These are phyloP conservation scores for Acanthosoma haemorrhoidale DNA, from an alignment of 2,888 invertebrate species.

Conservation along the genomic window DNA sequence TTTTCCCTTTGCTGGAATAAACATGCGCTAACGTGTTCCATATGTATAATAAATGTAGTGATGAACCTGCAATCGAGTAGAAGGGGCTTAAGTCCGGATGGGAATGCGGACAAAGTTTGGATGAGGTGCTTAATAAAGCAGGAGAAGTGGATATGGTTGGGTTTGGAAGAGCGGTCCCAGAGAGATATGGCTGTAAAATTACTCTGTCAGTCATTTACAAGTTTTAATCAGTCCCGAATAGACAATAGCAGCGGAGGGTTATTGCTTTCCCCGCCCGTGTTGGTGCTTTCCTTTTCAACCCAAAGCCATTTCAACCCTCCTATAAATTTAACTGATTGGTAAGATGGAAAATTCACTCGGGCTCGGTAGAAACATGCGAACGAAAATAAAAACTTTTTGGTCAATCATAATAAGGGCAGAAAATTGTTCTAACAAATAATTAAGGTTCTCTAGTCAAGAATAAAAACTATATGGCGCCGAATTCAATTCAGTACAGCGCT, in stretches of 20 bases:
- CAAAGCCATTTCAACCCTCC: background rate
- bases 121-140: slow-evolving; percentile 4
- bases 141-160: background rate
- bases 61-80: background rate
- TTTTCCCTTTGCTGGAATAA: no score
- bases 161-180: background rate
- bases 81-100: background rate
- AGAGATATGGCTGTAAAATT: background rate
- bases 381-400: no score
- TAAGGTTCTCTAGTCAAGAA: no score
- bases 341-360: no score
- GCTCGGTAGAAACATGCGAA: no score
- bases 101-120: slow-evolving; percentile 7
- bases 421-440: no score
- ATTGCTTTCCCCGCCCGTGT: background rate
- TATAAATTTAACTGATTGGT: background rate
- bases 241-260: slow-evolving; percentile 1
- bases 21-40: no score
- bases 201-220: slow-evolving; percentile 5
- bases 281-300: background rate
- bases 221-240: slow-evolving; percentile 1
- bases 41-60: no score
- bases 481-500: no score
- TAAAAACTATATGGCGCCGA: no score
- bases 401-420: no score